Evolutionary conservation across 2,888 invertebrate genomes (phyloP), one percentile per base, ranked within the genome.

Genomic region (Allophyes oxyacanthae): DNA sequence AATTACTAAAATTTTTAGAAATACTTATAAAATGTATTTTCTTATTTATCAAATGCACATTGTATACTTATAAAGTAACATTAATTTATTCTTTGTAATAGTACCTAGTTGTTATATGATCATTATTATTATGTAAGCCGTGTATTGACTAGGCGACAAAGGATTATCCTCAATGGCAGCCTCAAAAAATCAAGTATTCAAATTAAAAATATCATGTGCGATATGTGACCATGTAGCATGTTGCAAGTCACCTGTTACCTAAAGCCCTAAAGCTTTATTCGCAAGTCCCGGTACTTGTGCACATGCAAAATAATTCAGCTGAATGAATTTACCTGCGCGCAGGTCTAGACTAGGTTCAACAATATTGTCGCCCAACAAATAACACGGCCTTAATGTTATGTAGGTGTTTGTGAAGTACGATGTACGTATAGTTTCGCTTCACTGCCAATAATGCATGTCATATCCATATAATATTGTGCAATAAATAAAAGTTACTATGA

Each of bases 401-500:
- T 65, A 61, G 60, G 9, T 59, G 50, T 45, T 53, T 58, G 50
- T 65, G 51, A 52, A 58, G 50, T 54, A 49, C 9, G 42, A 36
- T 33, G 25, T 57, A 44, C 33, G 36, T 63, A 55, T 64, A 73
- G 37, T 42, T 15, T 15, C 43, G 72, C 72, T 72, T 74, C 59
- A 64, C 59, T 64, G 61, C 51, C 57, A 64, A 72, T 38, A 11
- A 51, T 49, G 54, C 63, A 76, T 76, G 65, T 65, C 58, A 63
- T 63, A 59, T 48, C 51, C 49, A 10, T 64, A 61, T 45, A 52
- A 60, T 62, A 64, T 57, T 59, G 54, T 67, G 75, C 73, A 82
- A 80, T 80, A 82, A 87, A 87, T 84, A 79, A 85, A 85, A 79
- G 54, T 51, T 58, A 59, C 73, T 43, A 74, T 81, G 72, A 78